Percentiles rank a stretch among this genome's conserved stretches.
phyloP scores from a whole-genome alignment of 2,113 vertebrate genomes.

The Dasyornis broadbenti region DNA sequence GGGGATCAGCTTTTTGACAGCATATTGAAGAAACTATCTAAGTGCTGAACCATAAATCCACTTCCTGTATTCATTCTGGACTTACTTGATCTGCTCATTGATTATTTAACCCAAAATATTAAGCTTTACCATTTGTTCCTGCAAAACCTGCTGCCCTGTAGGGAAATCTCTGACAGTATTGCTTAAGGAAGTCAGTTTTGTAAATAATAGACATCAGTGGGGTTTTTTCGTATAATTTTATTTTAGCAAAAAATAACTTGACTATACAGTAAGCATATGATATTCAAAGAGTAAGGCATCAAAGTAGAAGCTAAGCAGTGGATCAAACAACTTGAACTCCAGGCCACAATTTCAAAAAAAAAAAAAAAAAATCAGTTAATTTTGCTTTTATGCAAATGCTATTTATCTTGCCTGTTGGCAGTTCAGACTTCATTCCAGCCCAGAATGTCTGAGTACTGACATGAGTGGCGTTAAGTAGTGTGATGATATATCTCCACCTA shows the following conservation, averaged over 20 bases:
- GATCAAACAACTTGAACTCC: not conserved
- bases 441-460: not conserved
- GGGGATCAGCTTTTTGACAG: conserved; percentile 1
- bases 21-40: not conserved
- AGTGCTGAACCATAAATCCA: not conserved
- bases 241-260: not conserved
- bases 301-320: not conserved
- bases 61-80: not conserved
- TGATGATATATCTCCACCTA: not conserved
- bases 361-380: not conserved
- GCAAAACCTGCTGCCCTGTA: not conserved
- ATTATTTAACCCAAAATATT: not conserved
- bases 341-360: not conserved
- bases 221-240: not conserved
- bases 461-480: not conserved
- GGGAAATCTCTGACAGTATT: not conserved
- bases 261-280: not conserved
- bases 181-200: not conserved
- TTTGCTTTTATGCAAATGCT: not conserved
- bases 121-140: not conserved
- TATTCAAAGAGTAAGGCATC: not conserved
- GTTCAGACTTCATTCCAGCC: not conserved
- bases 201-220: not conserved
- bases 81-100: not conserved
- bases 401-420: not conserved